Evolutionary conservation across 2,888 invertebrate genomes (phyloP), one percentile per base, ranked within the genome.

Genomic region (Frankliniella fusca): DNA sequence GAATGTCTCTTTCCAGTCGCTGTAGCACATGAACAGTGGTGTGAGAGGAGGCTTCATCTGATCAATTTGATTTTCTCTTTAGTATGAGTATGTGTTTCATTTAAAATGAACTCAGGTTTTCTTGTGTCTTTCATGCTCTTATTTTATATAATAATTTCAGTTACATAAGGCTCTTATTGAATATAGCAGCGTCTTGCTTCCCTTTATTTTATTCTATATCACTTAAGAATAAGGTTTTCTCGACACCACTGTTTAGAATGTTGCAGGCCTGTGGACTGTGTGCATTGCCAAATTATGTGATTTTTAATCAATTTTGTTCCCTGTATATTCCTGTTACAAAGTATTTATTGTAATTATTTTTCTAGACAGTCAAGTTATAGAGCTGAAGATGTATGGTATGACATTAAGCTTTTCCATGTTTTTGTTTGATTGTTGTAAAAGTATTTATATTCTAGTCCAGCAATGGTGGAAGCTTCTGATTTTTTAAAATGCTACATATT

Each of bases 341-440:
- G 70, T 76, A 76, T 76, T 76, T 76, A 76, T 76, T 76, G 70
- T 76, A 76, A 76, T 76, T 76, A 76, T 76, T 76, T 76, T 76
- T 76, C 11, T 76, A 76, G 70, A 27, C 23, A 76, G 12, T 76
- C 70, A 76, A 76, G 70, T 27, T 27, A 10, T 27, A 76, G 70
- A 76, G 27, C 27, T 27, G 27, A 76, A 11, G 9, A 27, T 76
- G 23, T 23, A 27, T 27, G 70, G 70, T 76, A 27, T 76, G 27
- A 76, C 12, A 27, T 76, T 27, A 27, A 27, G 23, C 12, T 23
- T 76, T 76, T 76, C 0, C 11, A 76, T 76, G 23, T 27, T 23
- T 23, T 76, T 76, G 27, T 76, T 12, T 27, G 27, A 27, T 76
- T 76, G 70, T 76, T 76, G 27, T 76, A 20, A 76, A 76, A 76